Percentiles rank a stretch among this genome's conserved stretches.
These are phyloP conservation scores for Arizona elegans DNA, from an alignment of 2,113 vertebrate genomes.

Conservation along the genomic window DNA sequence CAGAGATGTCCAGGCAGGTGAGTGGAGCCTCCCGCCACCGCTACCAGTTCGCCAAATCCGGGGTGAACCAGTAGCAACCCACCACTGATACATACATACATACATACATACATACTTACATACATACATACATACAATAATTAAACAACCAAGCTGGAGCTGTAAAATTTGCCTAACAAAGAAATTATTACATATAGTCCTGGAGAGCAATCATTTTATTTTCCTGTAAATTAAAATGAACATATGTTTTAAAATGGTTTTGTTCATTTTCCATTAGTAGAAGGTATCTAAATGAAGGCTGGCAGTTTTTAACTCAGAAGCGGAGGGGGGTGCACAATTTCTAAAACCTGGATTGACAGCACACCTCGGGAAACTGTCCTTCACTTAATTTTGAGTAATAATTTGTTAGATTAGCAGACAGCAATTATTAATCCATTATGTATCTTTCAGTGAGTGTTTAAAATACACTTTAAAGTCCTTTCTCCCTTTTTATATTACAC, in stretches of 20 bases:
- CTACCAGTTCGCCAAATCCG: too few relatives aligned
- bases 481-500: neutral
- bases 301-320: neutral
- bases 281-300: neutral
- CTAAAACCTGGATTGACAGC: neutral
- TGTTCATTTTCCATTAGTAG: neutral
- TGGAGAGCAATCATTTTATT: neutral
- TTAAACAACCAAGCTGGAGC: neutral
- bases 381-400: neutral
- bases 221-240: neutral
- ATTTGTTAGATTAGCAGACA: neutral
- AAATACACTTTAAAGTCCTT: neutral
- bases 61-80: too few relatives aligned
- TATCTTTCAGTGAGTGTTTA: neutral
- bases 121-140: too few relatives aligned
- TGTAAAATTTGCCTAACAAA: neutral
- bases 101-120: too few relatives aligned
- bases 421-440: neutral
- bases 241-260: neutral
- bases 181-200: neutral
- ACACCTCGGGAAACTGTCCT: neutral
- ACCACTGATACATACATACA: too few relatives aligned
- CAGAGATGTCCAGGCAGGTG: too few relatives aligned
- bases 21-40: too few relatives aligned
- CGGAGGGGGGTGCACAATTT: neutral